A percentile compares a stretch with the other conserved stretches of the same genome.
Conservation (phyloP, 2,888 invertebrate genomes). For the Odontocerum albicorne region DNA sequence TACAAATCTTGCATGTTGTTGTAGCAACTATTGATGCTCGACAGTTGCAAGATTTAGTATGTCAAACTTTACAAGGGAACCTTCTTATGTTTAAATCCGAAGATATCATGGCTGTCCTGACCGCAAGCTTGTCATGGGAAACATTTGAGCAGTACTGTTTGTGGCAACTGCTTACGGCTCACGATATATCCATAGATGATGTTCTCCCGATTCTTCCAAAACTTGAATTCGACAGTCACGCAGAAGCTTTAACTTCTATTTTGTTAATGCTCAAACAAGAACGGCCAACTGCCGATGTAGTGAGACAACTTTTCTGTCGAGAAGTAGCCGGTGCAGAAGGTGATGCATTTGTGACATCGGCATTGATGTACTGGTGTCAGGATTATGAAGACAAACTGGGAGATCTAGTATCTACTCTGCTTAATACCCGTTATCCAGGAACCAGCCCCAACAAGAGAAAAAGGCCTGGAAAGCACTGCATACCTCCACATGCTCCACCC, state of each 20-base stretch:
- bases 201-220: conserved; percentile 76
- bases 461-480: conserved; percentile 74
- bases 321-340: conserved; percentile 68
- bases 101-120: conserved; percentile 71
- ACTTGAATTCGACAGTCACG: conserved; percentile 79
- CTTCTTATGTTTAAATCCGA: conserved; percentile 81
- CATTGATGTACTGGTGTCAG: conserved; percentile 93
- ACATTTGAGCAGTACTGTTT: conserved; percentile 96
- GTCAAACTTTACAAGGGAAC: conserved; percentile 87
- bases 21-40: conserved; percentile 88
- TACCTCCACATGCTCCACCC: conserved; percentile 69
- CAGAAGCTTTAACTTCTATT: conserved; percentile 91
- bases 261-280: conserved; percentile 90
- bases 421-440: conserved; percentile 82
- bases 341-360: conserved; percentile 89
- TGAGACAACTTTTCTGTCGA: conserved; percentile 81
- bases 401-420: conserved; percentile 75
- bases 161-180: conserved; percentile 94
- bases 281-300: conserved; percentile 82
- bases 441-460: conserved; percentile 91
- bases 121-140: conserved; percentile 91
- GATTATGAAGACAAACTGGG: conserved; percentile 87
- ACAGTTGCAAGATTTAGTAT: conserved; percentile 89
- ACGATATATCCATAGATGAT: conserved; percentile 90
- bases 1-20: conserved; percentile 84